Percentiles rank a stretch among this genome's conserved stretches.
phyloP scores from a whole-genome alignment of 2,888 invertebrate species.

The Himalopsyche japonica region DNA sequence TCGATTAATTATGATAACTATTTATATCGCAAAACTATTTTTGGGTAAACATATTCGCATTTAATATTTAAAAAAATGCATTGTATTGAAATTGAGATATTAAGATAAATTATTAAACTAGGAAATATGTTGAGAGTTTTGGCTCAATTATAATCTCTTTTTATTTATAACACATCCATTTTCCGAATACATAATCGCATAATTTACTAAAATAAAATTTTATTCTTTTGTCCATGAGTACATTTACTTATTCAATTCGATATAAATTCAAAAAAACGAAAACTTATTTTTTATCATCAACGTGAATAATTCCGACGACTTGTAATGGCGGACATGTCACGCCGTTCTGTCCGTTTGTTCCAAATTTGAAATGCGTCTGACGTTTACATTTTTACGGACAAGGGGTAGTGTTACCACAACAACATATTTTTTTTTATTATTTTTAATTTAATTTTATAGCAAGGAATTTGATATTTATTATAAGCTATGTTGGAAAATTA shows the following conservation, averaged over 20 bases:
- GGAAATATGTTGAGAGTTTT: too few species aligned
- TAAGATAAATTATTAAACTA: too few species aligned
- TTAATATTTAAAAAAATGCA: too few species aligned
- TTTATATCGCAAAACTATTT: too few species aligned
- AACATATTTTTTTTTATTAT: not conserved
- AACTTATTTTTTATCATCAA: not conserved
- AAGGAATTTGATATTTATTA: not conserved
- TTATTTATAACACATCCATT: too few species aligned
- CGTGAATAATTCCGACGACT: not conserved
- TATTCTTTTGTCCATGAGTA: not conserved
- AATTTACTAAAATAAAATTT: too few species aligned
- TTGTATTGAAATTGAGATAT: too few species aligned
- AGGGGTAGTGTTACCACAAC: not conserved
- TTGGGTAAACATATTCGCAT: too few species aligned
- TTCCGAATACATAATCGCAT: too few species aligned
- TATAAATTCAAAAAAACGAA: not conserved
- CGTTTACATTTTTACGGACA: conserved; percentile 17
- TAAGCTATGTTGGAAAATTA: too few species aligned
- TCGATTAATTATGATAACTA: too few species aligned
- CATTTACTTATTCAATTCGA: not conserved
- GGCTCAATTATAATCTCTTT: too few species aligned
- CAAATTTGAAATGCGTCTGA: conserved; percentile 28
- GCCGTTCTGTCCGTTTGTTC: conserved; percentile 28
- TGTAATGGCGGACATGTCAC: conserved; percentile 27
- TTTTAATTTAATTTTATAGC: not conserved